phyloP scores from a whole-genome alignment of 1,140 invertebrate genomes.

The Periplaneta americana region DNA sequence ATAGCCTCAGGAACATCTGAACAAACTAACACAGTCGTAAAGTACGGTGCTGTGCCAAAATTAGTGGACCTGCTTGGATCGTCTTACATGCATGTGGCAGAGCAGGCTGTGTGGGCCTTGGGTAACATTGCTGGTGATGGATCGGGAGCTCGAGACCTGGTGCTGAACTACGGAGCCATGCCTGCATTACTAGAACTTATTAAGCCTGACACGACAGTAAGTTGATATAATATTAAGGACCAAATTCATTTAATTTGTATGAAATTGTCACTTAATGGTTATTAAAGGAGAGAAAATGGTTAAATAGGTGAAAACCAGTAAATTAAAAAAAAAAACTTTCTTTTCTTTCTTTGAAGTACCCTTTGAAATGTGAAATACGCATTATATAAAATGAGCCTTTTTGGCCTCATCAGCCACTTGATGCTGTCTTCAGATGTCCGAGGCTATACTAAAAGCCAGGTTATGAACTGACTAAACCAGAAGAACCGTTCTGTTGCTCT shows the following conservation, averaged over 20 bases:
- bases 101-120: slow-evolving; percentile 96
- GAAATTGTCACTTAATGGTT: too few species aligned
- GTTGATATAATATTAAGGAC: neutral
- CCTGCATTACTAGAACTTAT: slow-evolving; percentile 61
- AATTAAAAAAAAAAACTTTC: too few species aligned
- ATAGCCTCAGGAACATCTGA: slow-evolving; percentile 85
- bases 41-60: slow-evolving; percentile 77
- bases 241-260: neutral
- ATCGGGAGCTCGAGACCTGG: slow-evolving; percentile 64
- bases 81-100: slow-evolving; percentile 71
- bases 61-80: slow-evolving; percentile 75
- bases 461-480: too few species aligned
- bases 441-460: too few species aligned
- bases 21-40: slow-evolving; percentile 63
- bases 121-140: slow-evolving; percentile 96
- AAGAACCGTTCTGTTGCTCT: too few species aligned
- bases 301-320: too few species aligned
- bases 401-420: too few species aligned
- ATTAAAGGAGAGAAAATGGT: too few species aligned
- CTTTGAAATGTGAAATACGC: too few species aligned
- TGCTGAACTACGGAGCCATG: slow-evolving; percentile 58
- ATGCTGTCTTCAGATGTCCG: too few species aligned
- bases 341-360: too few species aligned
- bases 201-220: slow-evolving; percentile 49
- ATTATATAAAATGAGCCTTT: too few species aligned